Base-by-base conservation (phyloP, 2,113 vertebrate species). In the Ictalurus punctatus region DNA sequence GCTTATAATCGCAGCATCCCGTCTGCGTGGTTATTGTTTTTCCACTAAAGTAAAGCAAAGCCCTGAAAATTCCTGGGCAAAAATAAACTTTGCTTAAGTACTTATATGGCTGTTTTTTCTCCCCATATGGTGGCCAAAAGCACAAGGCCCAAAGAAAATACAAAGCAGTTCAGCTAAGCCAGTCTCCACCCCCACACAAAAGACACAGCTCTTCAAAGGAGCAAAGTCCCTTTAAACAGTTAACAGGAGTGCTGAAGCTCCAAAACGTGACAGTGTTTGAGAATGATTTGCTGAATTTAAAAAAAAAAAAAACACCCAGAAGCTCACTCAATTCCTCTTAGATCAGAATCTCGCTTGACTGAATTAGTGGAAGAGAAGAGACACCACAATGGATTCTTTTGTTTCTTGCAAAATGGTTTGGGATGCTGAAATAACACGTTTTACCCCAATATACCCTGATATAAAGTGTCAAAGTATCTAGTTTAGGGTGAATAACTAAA, bases 51-150 rank as follows among this genome's bases (percentile, higher is more conserved):
- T 93, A 94, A 96, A 95, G 94, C 94, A 96, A 95, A 96, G 94
- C 94, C 91, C 90, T 90, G 93, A 93, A 94, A 93, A 96, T 93
- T 95, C 96, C 92, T 95, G 59, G 59, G 94, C 94, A 95, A 96
- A 96, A 95, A 96, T 96, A 95, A 96, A 96, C 96, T 96, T 96
- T 96, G 93, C 95, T 95, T 95, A 96, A 96, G 94, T 95, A 94
- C 96, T 96, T 96, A 96, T 94, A 91, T 90, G 92, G 91, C 93
- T 93, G 93, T 93, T 93, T 93, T 95, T 93, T 93, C 90, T 92
- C 85, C 89, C 90, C 91, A 94, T 94, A 92, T 92, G 94, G 86
- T 78, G 85, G 86, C 90, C 94, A 92, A 94, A 92, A 94, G 93
- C 93, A 90, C 56, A 93, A 92, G 92, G 92, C 93, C 93, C 14